A percentile compares a stretch with the other conserved stretches of the same genome.
These are phyloP conservation scores for Tokudaia tokunoshimensis DNA, from an alignment of 2,797 vertebrate species.

Conservation along the genomic window DNA sequence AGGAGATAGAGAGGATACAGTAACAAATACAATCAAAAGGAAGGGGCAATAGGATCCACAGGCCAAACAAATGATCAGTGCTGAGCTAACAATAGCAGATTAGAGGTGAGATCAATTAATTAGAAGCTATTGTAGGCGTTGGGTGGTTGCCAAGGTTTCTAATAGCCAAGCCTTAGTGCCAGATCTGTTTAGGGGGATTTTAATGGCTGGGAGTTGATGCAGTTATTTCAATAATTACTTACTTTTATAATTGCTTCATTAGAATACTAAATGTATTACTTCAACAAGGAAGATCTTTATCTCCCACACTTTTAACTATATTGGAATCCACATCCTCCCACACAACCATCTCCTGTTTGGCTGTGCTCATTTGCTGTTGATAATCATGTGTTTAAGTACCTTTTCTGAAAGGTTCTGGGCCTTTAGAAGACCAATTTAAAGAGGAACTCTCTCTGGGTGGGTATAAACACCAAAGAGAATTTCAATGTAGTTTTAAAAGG, in stretches of 20 bases:
- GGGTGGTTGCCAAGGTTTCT: slow-evolving; percentile 92
- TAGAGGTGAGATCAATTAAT: slow-evolving; percentile 94
- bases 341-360: slow-evolving; percentile 17
- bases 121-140: slow-evolving; percentile 92
- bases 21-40: slow-evolving; percentile 94
- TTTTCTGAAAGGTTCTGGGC: neutral
- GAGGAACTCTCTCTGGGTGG: neutral
- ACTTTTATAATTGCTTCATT: slow-evolving; percentile 93
- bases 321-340: slow-evolving; percentile 31
- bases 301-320: slow-evolving; percentile 67
- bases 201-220: slow-evolving; percentile 91
- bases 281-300: slow-evolving; percentile 80
- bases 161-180: slow-evolving; percentile 90
- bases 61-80: slow-evolving; percentile 93
- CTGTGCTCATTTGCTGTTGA: neutral
- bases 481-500: neutral
- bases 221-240: slow-evolving; percentile 92
- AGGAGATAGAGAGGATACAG: slow-evolving; percentile 93
- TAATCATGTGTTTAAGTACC: neutral
- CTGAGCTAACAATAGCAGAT: slow-evolving; percentile 93
- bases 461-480: neutral
- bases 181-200: slow-evolving; percentile 90
- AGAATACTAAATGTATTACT: slow-evolving; percentile 89
- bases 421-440: slow-evolving; percentile 3
- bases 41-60: slow-evolving; percentile 92